Conservation (phyloP, 2,797 vertebrate species). For the Salarias fasciatus region DNA sequence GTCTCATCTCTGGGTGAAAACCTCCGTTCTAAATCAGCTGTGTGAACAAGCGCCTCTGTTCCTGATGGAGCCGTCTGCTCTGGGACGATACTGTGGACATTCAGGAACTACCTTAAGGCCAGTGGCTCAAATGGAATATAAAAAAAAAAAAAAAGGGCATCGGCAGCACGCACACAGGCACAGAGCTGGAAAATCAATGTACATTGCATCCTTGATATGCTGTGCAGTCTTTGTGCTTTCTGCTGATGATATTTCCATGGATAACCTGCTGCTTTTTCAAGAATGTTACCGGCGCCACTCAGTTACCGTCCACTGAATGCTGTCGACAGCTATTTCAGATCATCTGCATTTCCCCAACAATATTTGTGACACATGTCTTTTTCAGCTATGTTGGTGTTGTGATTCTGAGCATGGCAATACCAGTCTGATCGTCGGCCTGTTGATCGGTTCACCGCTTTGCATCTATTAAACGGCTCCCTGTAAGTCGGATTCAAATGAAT, state of each 20-base stretch:
- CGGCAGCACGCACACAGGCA: slow-evolving; percentile 25
- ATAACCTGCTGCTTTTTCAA: slow-evolving; percentile 38
- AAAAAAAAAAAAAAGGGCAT: slow-evolving; percentile 27
- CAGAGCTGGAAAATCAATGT: slow-evolving; percentile 62
- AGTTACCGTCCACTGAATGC: slow-evolving; percentile 8
- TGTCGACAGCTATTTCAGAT: background rate
- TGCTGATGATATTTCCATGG: slow-evolving; percentile 49
- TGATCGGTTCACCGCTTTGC: too few relatives aligned
- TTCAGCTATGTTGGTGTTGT: too few relatives aligned
- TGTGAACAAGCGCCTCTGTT: slow-evolving; percentile 47
- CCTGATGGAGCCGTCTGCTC: slow-evolving; percentile 53
- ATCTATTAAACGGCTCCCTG: too few relatives aligned
- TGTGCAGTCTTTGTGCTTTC: slow-evolving; percentile 42
- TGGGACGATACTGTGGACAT: slow-evolving; percentile 30
- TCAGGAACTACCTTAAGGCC: slow-evolving; percentile 47
- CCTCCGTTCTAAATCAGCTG: slow-evolving; percentile 16
- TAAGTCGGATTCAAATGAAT: too few relatives aligned
- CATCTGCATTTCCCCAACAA: slow-evolving; percentile 2
- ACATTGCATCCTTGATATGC: slow-evolving; percentile 34
- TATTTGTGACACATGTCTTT: background rate
- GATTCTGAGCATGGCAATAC: too few relatives aligned
- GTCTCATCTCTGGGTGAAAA: slow-evolving; percentile 39
- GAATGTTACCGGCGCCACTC: slow-evolving; percentile 5
- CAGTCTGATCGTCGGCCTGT: too few relatives aligned
- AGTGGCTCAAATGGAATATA: slow-evolving; percentile 26